phyloP scores from a whole-genome alignment of 2,797 vertebrate genomes.

The Neosilurus hyrtlii region DNA sequence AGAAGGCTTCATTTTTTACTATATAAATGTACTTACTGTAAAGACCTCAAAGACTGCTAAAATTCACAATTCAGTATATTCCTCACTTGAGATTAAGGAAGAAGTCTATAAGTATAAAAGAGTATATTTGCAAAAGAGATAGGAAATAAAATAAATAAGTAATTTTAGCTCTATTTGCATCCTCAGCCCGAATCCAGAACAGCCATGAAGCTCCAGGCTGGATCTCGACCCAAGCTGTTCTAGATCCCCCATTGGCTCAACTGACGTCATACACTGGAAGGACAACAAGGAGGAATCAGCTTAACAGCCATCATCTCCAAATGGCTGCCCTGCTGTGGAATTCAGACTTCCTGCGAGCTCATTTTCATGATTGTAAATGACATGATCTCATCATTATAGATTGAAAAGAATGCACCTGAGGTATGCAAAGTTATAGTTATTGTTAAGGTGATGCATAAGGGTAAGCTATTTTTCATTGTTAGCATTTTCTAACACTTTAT shows the following conservation, averaged over 20 bases:
- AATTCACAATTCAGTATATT: not conserved
- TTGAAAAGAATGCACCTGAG: not conserved
- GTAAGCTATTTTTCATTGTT: not conserved
- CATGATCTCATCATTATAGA: constrained; percentile 2
- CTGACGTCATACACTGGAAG: constrained; percentile 25
- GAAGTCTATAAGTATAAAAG: not conserved
- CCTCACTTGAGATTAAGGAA: not conserved
- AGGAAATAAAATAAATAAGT: not conserved
- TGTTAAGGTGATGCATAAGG: not conserved
- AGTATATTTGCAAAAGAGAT: not conserved
- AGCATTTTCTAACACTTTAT: not conserved
- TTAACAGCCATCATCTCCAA: constrained; percentile 19
- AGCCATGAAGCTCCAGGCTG: constrained; percentile 11
- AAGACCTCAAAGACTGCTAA: not conserved
- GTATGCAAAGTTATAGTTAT: constrained; percentile 19
- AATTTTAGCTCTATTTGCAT: constrained; percentile 18
- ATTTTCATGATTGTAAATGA: not conserved
- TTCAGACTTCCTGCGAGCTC: constrained; percentile 11
- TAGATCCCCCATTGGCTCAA: constrained; percentile 19
- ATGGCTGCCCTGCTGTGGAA: constrained; percentile 17
- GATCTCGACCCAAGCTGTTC: constrained; percentile 39
- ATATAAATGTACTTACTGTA: not conserved
- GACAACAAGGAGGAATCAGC: constrained; percentile 30
- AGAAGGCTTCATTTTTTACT: not conserved
- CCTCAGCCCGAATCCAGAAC: constrained; percentile 20